Base-by-base conservation (phyloP, 1,140 invertebrate genomes). In the Wasmannia auropunctata region DNA sequence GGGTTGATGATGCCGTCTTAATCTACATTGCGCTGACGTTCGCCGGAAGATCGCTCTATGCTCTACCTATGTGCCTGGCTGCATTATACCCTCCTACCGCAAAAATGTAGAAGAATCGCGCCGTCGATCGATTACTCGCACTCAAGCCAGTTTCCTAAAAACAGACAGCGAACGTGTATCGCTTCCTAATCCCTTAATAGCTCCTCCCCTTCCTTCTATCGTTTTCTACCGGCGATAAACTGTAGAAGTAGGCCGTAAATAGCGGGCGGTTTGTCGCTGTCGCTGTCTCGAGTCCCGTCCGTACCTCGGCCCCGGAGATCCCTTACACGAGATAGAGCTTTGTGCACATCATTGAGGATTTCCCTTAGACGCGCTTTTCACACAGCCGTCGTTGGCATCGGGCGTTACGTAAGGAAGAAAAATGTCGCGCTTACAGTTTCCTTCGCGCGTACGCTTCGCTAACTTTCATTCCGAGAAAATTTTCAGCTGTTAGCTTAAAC, bases 291-390 rank as follows among this genome's bases (percentile, higher is more conserved):
- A 77, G 81, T 65, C 70, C 69, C 19, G 51, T 76, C n/a, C 81
- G 80, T 85, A 76, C 69, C 37, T 85, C 46, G 62, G 40, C 16
- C 19, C 62, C n/a, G n/a, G 1, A 85, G 81, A 87, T 87, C 81
- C 62, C 43, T 85, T 85, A 87, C 86, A 77, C 67, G 72, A 49
- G 77, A 76, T 49, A 79, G 54, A 77, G 76, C 77, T 74, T 51
- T 80, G 75, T 65, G 49, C 70, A 75, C 86, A 51, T 87, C 86
- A 89, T 89, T 87, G 76, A 83, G 83, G 88, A 89, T 89, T 88
- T 86, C 75, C 77, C 31, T 69, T 22, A 62, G 77, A 84, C 37
- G 85, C 79, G 54, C 67, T 60, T 51, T 58, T 60, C 70, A 51
- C 70, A 37, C 28, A 84, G 31, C 51, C 69, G 28, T 28, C 80